A percentile compares a stretch with the other conserved stretches of the same genome.
These are phyloP conservation scores for Hololepta plana DNA, from an alignment of 2,888 invertebrate species.

Conservation along the genomic window DNA sequence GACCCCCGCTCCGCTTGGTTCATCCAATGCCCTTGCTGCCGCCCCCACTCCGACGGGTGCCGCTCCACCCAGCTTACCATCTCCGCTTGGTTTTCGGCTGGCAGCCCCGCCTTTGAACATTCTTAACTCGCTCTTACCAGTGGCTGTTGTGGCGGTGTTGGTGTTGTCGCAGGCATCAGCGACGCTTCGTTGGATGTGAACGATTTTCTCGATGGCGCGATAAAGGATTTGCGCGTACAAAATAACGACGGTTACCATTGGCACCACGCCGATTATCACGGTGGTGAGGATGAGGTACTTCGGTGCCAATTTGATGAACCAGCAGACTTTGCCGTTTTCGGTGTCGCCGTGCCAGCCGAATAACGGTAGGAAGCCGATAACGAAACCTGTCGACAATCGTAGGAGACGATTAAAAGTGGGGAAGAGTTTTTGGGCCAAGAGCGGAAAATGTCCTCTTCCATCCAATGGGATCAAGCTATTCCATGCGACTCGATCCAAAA, in stretches of 20 bases:
- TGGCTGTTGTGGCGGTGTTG: too few relatives aligned
- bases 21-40: too few relatives aligned
- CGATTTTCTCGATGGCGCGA: slow-evolving; percentile 35
- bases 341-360: slow-evolving; percentile 38
- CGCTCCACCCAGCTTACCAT: too few relatives aligned
- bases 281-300: slow-evolving; percentile 34
- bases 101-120: slow-evolving; percentile 13
- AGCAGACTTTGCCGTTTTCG: slow-evolving; percentile 33
- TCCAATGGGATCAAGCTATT: not conserved
- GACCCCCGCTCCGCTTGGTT: too few relatives aligned
- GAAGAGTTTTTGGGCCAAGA: not conserved
- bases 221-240: slow-evolving; percentile 40
- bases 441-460: not conserved
- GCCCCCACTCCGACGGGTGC: not conserved
- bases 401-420: not conserved
- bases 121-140: slow-evolving; percentile 11
- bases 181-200: slow-evolving; percentile 22
- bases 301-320: slow-evolving; percentile 38
- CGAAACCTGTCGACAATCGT: slow-evolving; percentile 35
- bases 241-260: slow-evolving; percentile 27
- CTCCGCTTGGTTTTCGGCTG: not conserved
- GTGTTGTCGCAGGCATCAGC: too few relatives aligned
- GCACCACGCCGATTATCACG: slow-evolving; percentile 34
- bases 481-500: not conserved
- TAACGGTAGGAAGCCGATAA: slow-evolving; percentile 38